Evolutionary conservation across 2,888 invertebrate species (phyloP).

Genomic region (Clistopyga incitator): DNA sequence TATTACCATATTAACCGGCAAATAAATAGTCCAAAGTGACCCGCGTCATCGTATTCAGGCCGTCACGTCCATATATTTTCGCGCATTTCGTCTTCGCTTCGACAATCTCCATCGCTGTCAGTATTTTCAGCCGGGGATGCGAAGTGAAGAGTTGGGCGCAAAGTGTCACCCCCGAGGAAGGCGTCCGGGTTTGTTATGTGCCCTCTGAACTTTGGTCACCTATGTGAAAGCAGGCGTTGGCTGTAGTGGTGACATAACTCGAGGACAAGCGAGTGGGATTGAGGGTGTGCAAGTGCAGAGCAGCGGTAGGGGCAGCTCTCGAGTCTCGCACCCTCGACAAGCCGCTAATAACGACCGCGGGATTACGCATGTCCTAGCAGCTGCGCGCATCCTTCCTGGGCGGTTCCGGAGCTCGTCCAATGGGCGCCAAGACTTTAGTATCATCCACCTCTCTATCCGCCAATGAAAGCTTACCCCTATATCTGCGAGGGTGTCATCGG

Average conservation of each 20-base stretch:
- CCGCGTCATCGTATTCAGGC: not conserved
- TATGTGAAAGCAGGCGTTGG: not conserved
- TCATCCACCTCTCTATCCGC: conserved; percentile 74
- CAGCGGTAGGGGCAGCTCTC: conserved; percentile 33
- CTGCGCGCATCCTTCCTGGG: conserved; percentile 84
- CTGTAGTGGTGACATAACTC: conserved; percentile 22
- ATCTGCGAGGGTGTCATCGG: conserved; percentile 81
- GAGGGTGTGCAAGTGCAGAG: conserved; percentile 20
- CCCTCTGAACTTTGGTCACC: not conserved
- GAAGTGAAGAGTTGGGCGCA: not conserved
- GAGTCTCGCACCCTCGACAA: conserved; percentile 45
- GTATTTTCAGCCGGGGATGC: not conserved
- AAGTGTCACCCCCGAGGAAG: not conserved
- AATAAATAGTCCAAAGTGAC: not conserved
- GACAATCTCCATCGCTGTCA: not conserved
- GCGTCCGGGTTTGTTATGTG: conserved; percentile 8
- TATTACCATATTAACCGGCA: no score
- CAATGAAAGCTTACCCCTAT: conserved; percentile 74
- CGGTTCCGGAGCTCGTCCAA: conserved; percentile 76
- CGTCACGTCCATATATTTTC: not conserved
- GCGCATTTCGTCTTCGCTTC: not conserved
- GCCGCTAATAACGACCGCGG: conserved; percentile 68
- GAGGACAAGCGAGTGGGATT: conserved; percentile 10
- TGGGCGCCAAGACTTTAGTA: conserved; percentile 75
- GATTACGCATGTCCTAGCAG: conserved; percentile 82